These are phyloP conservation scores for Drosophila cognata DNA, from an alignment of 2,888 invertebrate genomes.

Conservation along the genomic window DNA sequence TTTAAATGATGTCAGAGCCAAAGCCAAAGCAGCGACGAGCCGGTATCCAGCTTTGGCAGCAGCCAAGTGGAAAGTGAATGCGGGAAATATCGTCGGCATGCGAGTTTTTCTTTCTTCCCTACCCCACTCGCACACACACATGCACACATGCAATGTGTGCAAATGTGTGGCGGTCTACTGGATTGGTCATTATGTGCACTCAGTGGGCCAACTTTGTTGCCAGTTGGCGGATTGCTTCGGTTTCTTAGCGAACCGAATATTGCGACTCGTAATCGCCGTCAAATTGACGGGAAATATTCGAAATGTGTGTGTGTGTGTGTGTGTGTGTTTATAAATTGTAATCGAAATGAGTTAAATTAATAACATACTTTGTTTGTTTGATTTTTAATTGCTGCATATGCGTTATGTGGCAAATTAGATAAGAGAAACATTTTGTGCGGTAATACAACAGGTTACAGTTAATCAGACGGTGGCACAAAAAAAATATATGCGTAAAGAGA, in stretches of 20 bases:
- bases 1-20: constrained; percentile 73
- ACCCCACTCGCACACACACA: constrained; percentile 15
- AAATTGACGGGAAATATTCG: constrained; percentile 72
- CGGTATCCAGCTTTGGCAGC: constrained; percentile 43
- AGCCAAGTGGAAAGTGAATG: constrained; percentile 82
- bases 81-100: constrained; percentile 77
- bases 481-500: constrained; percentile 9
- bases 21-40: constrained; percentile 17
- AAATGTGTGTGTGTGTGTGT: constrained; percentile 26
- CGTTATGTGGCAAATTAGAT: constrained; percentile 65
- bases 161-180: constrained; percentile 21
- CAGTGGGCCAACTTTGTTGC: constrained; percentile 70
- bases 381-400: constrained; percentile 65
- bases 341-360: constrained; percentile 66
- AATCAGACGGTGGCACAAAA: not conserved
- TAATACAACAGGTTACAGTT: constrained; percentile 43
- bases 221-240: constrained; percentile 39
- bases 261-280: constrained; percentile 72
- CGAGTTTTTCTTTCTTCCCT: constrained; percentile 65
- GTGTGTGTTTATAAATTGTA: constrained; percentile 55
- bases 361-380: constrained; percentile 54
- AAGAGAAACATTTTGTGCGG: constrained; percentile 53
- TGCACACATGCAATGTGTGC: constrained; percentile 16
- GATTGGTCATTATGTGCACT: constrained; percentile 71
- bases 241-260: constrained; percentile 52